Base-by-base conservation (phyloP, 2,113 vertebrate genomes). In the Alosa alosa region DNA sequence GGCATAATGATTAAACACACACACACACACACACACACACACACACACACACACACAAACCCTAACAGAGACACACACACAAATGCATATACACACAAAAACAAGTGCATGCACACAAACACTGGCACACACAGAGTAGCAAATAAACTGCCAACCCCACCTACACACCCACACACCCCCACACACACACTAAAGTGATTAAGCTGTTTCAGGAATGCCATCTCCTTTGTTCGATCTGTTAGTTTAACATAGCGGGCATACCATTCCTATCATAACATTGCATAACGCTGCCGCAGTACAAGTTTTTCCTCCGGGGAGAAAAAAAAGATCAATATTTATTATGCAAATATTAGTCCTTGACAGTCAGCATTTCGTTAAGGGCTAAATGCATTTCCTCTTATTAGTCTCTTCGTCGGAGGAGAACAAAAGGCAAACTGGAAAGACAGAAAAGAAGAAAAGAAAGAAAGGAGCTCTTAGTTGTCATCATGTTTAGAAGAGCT, bases 271-370 rank as follows among this genome's bases (percentile, higher is more conserved):
- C 25, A 39, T 78, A 39, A 78, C 72, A 78, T 36, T 39, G 72
- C 72, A 39, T 78, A 78, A 39, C 41, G 13, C 0, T 3, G 13
- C 31, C 31, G 13, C 72, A 78, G 31, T 17, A 41, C 36, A 78
- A 39, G 11, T 36, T 36, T 39, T 78, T 17, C 72, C 72, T 78
- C 13, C 1, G 13, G 72, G 72, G 36, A 39, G 47, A 64, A 22
- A 7, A 22, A n/a, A 47, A 41, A 55, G 47, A 46, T 82, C 49
- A 82, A 82, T 82, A 47, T 82, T 82, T 50, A 82, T 82, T 25
- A 50, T 44, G 11, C 46, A 82, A 50, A 82, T 82, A 82, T 50
- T 82, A 82, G 22, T 25, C 47, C 31, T 45, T 50, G 46, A 36
- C 82, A 50, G 82, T 78, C 31, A 78, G 49, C 22, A 50, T 82